Base-by-base conservation (phyloP, 1,140 invertebrate genomes). In the Tetraneura akinire region DNA sequence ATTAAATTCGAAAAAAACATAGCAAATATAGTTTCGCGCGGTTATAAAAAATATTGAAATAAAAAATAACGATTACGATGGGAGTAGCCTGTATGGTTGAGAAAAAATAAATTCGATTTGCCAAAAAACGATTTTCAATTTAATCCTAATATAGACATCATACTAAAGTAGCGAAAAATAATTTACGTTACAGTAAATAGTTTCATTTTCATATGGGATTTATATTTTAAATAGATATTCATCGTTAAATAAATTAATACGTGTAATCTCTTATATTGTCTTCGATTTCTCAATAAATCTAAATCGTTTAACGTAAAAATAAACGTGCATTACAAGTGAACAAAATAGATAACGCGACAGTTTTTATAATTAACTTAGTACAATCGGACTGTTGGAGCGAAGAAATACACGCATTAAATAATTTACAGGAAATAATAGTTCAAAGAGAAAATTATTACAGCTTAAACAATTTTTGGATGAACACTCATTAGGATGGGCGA, bases 11-110 rank as follows among this genome's bases (percentile, higher is more conserved):
- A n/a, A n/a, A 71, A 83, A 45, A 86, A 86, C 78, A 18, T 23
- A 80, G 68, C 78, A 23, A 85, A 86, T 82, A 70, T 83, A 0
- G 70, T 82, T 26, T 83, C 84, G 21, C 64, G 85, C 37, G 85
- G 85, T 26, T 13, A 23, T 21, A n/a, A n/a, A n/a, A n/a, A n/a
- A 5, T 4, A 8, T 14, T 51, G 8, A 16, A 45, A 1, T 4
- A 49, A 16, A 29, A 71, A 55, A 55, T 45, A n/a, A n/a, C 18
- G 47, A 70, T 3, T 80, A 53, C 70, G 80, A 64, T 49, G 29
- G 14, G 1, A 26, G 1, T 64, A 64, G 6, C 80, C 80, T 0
- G 13, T 47, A 29, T 80, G 55, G 29, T 23, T 80, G 57, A 0
- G 37, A 5, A 29, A 10, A 11, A 13, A 64, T 4, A 37, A 16